Percentiles rank a stretch among this genome's conserved stretches.
Evolutionary conservation across 2,113 vertebrate genomes (phyloP).

Genomic region (Monopterus albus): DNA sequence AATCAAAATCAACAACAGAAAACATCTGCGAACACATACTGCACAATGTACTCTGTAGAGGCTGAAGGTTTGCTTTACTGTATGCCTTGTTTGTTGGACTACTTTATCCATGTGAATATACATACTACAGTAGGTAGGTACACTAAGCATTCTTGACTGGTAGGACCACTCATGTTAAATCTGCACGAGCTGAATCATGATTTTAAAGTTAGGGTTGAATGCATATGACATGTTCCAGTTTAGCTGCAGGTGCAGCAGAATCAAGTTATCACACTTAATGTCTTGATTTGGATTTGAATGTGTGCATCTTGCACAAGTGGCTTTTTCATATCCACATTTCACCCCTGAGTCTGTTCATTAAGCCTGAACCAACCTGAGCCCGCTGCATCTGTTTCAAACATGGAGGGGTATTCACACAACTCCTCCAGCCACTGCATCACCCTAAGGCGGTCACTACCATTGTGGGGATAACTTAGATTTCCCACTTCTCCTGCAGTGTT

Average conservation of each 20-base stretch:
- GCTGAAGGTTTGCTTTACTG: slow-evolving; percentile 20
- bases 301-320: slow-evolving; percentile 45
- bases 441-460: slow-evolving; percentile 17
- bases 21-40: slow-evolving; percentile 46
- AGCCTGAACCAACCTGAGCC: slow-evolving; percentile 35
- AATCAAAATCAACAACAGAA: slow-evolving; percentile 47
- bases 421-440: slow-evolving; percentile 25
- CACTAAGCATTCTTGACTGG: slow-evolving; percentile 37
- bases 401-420: slow-evolving; percentile 35
- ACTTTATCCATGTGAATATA: slow-evolving; percentile 31
- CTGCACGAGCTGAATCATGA: slow-evolving; percentile 36
- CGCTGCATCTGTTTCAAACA: slow-evolving; percentile 42
- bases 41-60: slow-evolving; percentile 46
- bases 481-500: neutral
- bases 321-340: slow-evolving; percentile 56
- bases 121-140: slow-evolving; percentile 47
- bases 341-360: slow-evolving; percentile 63
- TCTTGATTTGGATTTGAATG: slow-evolving; percentile 42
- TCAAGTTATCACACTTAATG: slow-evolving; percentile 47
- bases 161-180: slow-evolving; percentile 38
- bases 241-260: slow-evolving; percentile 51
- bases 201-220: slow-evolving; percentile 57
- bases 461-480: slow-evolving; percentile 16
- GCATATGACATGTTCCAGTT: slow-evolving; percentile 48
- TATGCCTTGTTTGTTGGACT: slow-evolving; percentile 21